phyloP scores from a whole-genome alignment of 53 echinoderm and acorn worm genomes.

The Patiria pectinifera region DNA sequence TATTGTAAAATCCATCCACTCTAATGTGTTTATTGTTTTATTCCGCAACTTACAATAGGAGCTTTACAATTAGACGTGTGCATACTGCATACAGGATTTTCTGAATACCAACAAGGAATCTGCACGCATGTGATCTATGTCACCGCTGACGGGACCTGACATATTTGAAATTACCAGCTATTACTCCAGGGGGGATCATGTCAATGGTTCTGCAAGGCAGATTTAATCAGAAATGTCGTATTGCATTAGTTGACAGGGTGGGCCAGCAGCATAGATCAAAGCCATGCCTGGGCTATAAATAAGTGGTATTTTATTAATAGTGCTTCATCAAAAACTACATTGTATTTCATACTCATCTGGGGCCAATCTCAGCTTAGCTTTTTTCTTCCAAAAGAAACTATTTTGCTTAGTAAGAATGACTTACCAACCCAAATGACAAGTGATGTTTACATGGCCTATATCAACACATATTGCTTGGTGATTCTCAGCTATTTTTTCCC shows the following conservation, averaged over 20 bases:
- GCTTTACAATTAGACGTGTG: neutral
- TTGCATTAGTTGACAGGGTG: slow-evolving; percentile 10
- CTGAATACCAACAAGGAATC: slow-evolving; percentile 2
- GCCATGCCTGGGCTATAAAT: neutral
- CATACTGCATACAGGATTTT: slow-evolving; percentile 1
- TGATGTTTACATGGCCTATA: no score
- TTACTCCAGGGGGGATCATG: slow-evolving; percentile 45
- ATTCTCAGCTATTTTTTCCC: no score
- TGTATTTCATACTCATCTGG: neutral
- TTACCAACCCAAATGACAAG: no score
- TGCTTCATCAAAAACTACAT: neutral
- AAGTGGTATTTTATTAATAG: neutral
- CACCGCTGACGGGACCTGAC: slow-evolving; percentile 30
- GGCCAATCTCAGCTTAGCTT: neutral
- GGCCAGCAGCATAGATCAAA: slow-evolving; percentile 22
- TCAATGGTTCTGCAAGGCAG: slow-evolving; percentile 23
- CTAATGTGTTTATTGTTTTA: neutral
- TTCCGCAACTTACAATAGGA: neutral
- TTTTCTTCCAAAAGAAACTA: neutral
- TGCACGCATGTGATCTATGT: slow-evolving; percentile 32
- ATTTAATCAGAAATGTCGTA: slow-evolving; percentile 45
- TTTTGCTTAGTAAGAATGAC: no score
- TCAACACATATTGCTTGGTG: no score
- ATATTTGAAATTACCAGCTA: slow-evolving; percentile 55
- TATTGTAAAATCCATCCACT: neutral